Base-by-base conservation (phyloP, 2,888 invertebrate species). In the Drosophila prostipennis region DNA sequence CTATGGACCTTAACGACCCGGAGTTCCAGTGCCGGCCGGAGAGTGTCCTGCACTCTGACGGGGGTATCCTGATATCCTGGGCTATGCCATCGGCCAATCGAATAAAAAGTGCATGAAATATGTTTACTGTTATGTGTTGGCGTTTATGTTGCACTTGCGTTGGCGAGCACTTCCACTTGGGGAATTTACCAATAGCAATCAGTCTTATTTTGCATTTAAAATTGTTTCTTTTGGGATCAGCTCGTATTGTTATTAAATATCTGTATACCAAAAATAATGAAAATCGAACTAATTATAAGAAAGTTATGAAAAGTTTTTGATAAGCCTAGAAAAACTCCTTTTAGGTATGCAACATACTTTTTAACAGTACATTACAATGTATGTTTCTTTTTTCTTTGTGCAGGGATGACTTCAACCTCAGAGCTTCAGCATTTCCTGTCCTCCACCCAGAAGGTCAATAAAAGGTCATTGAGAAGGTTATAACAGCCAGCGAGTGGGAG, bases 401-500 rank as follows among this genome's bases (percentile, higher is more conserved):
- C 39, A 40, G 29, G 14, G 14, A 54, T 40, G 19, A n/a, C 54
- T 32, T 54, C n/a, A 43, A 40, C 19, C 19, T n/a, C 29, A 11
- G 32, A 40, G 37, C 65, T 46, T 32, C 11, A 32, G 48, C 54
- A 23, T 57, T 36, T 76, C 56, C 60, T 77, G 32, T 60, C 53
- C 80, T 59, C 63, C 67, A 37, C 52, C 45, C 72, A 77, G 79
- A 79, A 79, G 79, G 79, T 79, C 82, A 79, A 79, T 79, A 79
- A 79, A 79, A 81, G 81, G 79, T 79, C 79, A 79, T 79, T 77
- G 77, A 79, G 81, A 75, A 79, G 81, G 81, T 81, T 79, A 76
- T 76, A 73, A 74, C 63, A 71, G 55, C 39, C 43, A 40, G 48
- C 10, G 32, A n/a, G 45, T 58, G 54, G 48, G 48, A 48, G 61